A percentile compares a stretch with the other conserved stretches of the same genome.
These are phyloP conservation scores for Pluvianellus socialis DNA, from an alignment of 2,113 vertebrate genomes.

Conservation along the genomic window DNA sequence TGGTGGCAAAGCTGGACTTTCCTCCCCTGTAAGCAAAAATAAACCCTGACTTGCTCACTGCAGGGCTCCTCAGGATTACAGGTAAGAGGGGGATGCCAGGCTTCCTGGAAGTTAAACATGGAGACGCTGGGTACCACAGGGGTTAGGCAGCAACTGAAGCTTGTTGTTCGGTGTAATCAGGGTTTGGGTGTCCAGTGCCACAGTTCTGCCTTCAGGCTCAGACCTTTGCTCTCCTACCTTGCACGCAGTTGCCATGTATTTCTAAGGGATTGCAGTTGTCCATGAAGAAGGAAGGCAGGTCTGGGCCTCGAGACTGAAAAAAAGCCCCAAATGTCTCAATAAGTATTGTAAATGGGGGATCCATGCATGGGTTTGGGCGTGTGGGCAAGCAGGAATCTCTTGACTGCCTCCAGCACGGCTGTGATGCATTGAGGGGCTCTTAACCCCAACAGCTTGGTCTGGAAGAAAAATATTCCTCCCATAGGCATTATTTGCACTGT, in stretches of 20 bases:
- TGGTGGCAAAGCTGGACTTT: background rate
- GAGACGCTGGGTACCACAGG: rapidly evolving
- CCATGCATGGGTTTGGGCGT: background rate
- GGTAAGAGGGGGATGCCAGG: background rate
- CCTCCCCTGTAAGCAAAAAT: background rate
- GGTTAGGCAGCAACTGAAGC: background rate
- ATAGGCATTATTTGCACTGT: background rate
- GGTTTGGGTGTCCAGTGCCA: background rate
- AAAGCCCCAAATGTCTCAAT: background rate
- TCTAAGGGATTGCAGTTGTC: background rate
- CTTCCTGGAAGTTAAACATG: background rate
- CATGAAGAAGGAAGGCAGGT: background rate
- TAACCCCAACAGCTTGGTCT: background rate
- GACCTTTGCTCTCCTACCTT: background rate
- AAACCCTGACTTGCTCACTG: background rate
- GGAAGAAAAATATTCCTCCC: background rate
- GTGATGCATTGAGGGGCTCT: background rate
- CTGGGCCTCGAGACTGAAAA: background rate
- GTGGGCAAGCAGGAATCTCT: background rate
- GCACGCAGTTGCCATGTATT: background rate
- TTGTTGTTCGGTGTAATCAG: background rate
- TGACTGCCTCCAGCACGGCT: background rate
- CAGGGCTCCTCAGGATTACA: rapidly evolving
- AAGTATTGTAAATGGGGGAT: background rate
- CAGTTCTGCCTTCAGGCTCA: background rate